Conservation (phyloP, 2,888 invertebrate genomes). For the Metellina segmentata region DNA sequence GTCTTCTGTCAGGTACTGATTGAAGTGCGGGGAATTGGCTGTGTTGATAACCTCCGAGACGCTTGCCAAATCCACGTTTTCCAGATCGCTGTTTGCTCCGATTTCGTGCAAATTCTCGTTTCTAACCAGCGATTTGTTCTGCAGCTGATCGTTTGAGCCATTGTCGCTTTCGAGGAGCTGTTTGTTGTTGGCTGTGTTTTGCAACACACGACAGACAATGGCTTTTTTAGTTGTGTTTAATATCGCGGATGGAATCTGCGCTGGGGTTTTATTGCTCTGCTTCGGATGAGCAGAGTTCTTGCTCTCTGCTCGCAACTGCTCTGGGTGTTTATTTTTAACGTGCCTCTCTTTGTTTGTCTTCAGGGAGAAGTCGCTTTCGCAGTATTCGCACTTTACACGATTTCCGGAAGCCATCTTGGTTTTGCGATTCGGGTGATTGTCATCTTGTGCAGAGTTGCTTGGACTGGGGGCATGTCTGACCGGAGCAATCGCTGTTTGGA, state of each 20-base stretch:
- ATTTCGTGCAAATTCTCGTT: conserved; percentile 7
- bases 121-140: too few species aligned
- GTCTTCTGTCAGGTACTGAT: conserved; percentile 69
- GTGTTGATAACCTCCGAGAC: conserved; percentile 89
- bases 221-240: conserved; percentile 58
- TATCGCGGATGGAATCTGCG: conserved; percentile 26
- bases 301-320: conserved; percentile 82
- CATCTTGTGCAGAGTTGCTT: neutral
- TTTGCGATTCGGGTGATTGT: neutral
- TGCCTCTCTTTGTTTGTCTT: conserved; percentile 95
- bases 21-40: conserved; percentile 83
- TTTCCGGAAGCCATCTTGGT: neutral
- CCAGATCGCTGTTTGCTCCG: conserved; percentile 14
- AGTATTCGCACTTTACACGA: conserved; percentile 87
- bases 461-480: neutral
- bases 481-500: neutral
- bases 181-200: conserved; percentile 1
- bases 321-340: conserved; percentile 95
- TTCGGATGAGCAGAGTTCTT: neutral
- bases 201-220: neutral
- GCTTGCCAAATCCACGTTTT: conserved; percentile 86
- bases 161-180: neutral
- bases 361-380: conserved; percentile 92
- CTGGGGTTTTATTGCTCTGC: conserved; percentile 41
- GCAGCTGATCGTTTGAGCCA: neutral